Base-by-base conservation (phyloP, 2,888 invertebrate species). In the Drosophila atripex region DNA sequence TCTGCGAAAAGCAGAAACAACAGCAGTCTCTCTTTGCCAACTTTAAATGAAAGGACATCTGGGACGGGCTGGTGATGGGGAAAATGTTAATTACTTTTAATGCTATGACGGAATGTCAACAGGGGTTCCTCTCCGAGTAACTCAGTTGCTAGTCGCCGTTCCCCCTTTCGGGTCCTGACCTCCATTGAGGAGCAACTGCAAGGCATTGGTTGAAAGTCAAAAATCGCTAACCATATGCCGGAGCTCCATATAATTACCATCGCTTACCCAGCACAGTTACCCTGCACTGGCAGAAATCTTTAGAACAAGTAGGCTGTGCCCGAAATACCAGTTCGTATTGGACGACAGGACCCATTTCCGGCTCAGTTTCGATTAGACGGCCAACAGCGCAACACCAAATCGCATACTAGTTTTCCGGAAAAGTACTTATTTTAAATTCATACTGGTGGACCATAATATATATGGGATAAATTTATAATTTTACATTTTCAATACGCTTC, bases 41-140 rank as follows among this genome's bases (percentile, higher is more conserved):
- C 38, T 38, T 38, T 5, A 45, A 63, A 43, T 50, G 58, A 58
- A 45, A 35, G 54, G 56, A 30, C 9, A 32, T 21, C 35, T 38
- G 11, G n/a, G n/a, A n/a, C 8, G 50, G 28, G 28, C 28, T 28
- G 28, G 28, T 28, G 28, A 52, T 63, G 69, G 61, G 59, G 64
- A 69, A 74, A 78, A 73, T 78, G 74, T 75, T 75, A 84, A 79
- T 85, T 87, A 87, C 82, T 84, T 82, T 73, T 71, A 77, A 75
- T 82, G 69, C 77, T 73, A 64, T 82, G 73, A 78, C 71, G 80
- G 72, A 73, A 75, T 75, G 77, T 73, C 77, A 77, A 71, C 70
- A 73, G 72, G 63, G 58, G 76, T 21, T 21, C 51, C 4, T 28
- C 28, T 28, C 28, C 1, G 66, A 60, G 66, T 66, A 32, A 6